A percentile compares a stretch with the other conserved stretches of the same genome.
These are phyloP conservation scores for Sinhomidia bicolor DNA, from an alignment of 2,888 invertebrate genomes.

Conservation along the genomic window DNA sequence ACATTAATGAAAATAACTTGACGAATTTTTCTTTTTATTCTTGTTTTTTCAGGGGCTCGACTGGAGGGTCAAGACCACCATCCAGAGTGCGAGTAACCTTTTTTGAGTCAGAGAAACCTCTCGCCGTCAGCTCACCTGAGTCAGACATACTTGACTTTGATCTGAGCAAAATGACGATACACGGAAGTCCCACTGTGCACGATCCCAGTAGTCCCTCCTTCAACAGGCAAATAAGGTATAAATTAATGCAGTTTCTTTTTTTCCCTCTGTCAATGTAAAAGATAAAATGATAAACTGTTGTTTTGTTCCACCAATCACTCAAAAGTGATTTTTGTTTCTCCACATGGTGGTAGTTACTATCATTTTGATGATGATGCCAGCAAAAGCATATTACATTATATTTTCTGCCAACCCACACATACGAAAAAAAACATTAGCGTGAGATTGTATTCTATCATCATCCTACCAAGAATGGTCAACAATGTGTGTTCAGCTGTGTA, in stretches of 20 bases:
- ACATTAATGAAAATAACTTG: background rate
- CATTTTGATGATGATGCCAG: background rate
- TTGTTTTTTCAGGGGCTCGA: conserved; percentile 77
- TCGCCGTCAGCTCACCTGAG: conserved; percentile 86
- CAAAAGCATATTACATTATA: background rate
- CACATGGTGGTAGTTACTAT: background rate
- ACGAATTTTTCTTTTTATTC: background rate
- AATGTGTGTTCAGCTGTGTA: background rate
- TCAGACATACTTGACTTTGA: conserved; percentile 83
- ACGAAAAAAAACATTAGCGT: background rate
- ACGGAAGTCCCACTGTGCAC: conserved; percentile 78
- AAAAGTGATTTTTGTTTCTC: background rate
- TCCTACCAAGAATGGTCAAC: background rate
- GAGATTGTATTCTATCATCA: background rate
- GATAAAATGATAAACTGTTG: background rate
- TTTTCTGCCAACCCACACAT: background rate
- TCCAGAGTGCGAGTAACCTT: conserved; percentile 88
- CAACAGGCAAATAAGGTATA: conserved; percentile 87
- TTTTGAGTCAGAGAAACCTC: conserved; percentile 91
- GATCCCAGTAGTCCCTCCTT: conserved; percentile 83
- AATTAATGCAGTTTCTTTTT: too few species aligned
- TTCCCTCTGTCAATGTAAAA: background rate
- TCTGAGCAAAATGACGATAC: conserved; percentile 80
- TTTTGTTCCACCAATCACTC: too few species aligned
- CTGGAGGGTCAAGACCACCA: conserved; percentile 80